Percentiles rank a stretch among this genome's conserved stretches.
Evolutionary conservation across 2,113 vertebrate genomes (phyloP).

Genomic region (Pelmatolapia mariae): DNA sequence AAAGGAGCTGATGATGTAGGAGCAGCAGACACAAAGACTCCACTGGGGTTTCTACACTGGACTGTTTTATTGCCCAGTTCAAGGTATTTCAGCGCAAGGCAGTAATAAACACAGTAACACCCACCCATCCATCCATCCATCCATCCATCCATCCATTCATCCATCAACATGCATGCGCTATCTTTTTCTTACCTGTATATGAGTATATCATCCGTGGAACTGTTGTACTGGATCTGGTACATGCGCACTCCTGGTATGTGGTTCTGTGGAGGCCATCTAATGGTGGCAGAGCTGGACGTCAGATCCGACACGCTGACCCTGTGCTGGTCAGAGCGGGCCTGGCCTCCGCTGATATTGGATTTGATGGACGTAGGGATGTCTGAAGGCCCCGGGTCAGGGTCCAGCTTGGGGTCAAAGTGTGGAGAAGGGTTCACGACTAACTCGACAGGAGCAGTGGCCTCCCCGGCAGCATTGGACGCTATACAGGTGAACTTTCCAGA

Average conservation of each 20-base stretch:
- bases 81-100: neutral
- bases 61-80: neutral
- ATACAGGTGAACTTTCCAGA: slow-evolving; percentile 79
- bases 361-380: slow-evolving; percentile 81
- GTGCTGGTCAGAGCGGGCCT: slow-evolving; percentile 62
- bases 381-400: slow-evolving; percentile 75
- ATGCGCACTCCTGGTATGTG: slow-evolving; percentile 79
- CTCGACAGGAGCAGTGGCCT: slow-evolving; percentile 75
- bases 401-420: slow-evolving; percentile 73
- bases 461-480: slow-evolving; percentile 77
- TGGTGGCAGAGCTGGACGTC: slow-evolving; percentile 63
- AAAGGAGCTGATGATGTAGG: neutral
- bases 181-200: slow-evolving; percentile 72
- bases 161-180: neutral
- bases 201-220: slow-evolving; percentile 76
- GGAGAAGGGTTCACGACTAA: slow-evolving; percentile 77
- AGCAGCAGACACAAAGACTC: neutral
- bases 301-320: slow-evolving; percentile 72
- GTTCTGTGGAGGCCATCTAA: slow-evolving; percentile 75
- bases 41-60: neutral
- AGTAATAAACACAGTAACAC: neutral
- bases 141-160: accelerated
- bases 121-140: accelerated
- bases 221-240: slow-evolving; percentile 85
- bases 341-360: slow-evolving; percentile 70